A percentile compares a stretch with the other conserved stretches of the same genome.
Conservation (phyloP, 2,888 invertebrate genomes). For the Cyclophora punctaria region DNA sequence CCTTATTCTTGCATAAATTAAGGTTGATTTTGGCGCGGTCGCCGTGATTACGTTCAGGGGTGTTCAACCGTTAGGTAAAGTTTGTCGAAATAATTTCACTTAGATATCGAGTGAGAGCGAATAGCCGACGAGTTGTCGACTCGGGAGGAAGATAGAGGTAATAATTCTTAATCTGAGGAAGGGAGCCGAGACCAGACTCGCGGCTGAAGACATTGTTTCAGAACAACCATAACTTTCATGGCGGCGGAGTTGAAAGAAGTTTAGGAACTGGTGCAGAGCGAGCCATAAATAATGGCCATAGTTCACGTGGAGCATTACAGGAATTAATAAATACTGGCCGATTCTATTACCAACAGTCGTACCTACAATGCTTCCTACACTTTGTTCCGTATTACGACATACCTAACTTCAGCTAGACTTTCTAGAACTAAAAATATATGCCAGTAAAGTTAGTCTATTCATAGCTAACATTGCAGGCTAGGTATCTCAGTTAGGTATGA, state of each 20-base stretch:
- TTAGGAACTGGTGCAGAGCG: conserved; percentile 20
- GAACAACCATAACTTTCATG: conserved; percentile 47
- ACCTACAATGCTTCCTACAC: too few species aligned
- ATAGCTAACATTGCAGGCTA: too few species aligned
- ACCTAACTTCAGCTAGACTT: too few species aligned
- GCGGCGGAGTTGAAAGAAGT: conserved; percentile 35
- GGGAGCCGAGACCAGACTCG: conserved; percentile 26
- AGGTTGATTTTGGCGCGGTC: conserved; percentile 28
- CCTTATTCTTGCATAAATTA: conserved; percentile 25
- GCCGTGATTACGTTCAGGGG: conserved; percentile 26
- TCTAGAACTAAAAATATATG: too few species aligned
- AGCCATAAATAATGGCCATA: conserved; percentile 20
- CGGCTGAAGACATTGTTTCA: conserved; percentile 39
- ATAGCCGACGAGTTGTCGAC: conserved; percentile 61
- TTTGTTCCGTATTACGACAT: too few species aligned
- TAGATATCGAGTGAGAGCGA: conserved; percentile 55
- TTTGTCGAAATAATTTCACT: conserved; percentile 67
- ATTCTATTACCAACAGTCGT: too few species aligned
- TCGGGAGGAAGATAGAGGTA: conserved; percentile 55
- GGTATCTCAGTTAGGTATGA: too few species aligned
- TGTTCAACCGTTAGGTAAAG: conserved; percentile 56
- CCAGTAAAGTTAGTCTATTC: too few species aligned
- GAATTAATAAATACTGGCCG: too few species aligned
- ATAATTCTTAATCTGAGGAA: conserved; percentile 62
- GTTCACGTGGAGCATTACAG: background rate